Evolutionary conservation across 1,140 invertebrate species (phyloP), one percentile per base, ranked within the genome.

Genomic region (Spodoptera litura): DNA sequence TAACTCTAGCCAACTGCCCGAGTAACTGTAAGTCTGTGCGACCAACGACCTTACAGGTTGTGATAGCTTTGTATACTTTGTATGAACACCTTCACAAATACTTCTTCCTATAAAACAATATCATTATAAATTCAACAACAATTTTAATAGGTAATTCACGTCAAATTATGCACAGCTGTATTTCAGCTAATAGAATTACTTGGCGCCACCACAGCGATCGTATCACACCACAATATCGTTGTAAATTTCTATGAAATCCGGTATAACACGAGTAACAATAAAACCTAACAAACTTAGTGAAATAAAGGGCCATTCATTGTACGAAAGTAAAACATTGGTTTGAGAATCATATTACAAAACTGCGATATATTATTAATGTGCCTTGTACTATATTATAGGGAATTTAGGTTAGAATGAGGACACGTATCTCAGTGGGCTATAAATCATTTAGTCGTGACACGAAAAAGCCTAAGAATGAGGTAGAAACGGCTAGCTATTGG

Each of bases 401-500:
- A 74, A 20, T 74, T 53, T 61, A 25, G 56, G 56, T 9, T 61
- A 20, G 53, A 58, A 51, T 10, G 56, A 61, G 61, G 71, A 74
- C 70, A 72, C 70, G 56, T 74, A 38, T 74, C 56, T 74, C 71
- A 59, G 35, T 58, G 49, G 44, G 71, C 58, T 74, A 74, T 74
- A 74, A 74, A 74, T 59, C 56, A 74, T 61, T 38, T 74, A 61
- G 38, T 44, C 20, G 35, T 74, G 71, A 74, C 56, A 74, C 49
- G 20, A 74, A 74, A 74, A 74, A 74, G 56, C 71, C 71, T 51
- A 74, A 74, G 71, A 61, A 74, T 49, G 71, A 74, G 55, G 44
- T 31, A 58, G n/a, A 56, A 72, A 38, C 10, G 53, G 35, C 25
- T 12, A 1, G n/a, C 56, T 74, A 61, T 74, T 61, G 38, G 55